Evolutionary conservation across 1,140 invertebrate species (phyloP).

Genomic region (Coptotermes formosanus): DNA sequence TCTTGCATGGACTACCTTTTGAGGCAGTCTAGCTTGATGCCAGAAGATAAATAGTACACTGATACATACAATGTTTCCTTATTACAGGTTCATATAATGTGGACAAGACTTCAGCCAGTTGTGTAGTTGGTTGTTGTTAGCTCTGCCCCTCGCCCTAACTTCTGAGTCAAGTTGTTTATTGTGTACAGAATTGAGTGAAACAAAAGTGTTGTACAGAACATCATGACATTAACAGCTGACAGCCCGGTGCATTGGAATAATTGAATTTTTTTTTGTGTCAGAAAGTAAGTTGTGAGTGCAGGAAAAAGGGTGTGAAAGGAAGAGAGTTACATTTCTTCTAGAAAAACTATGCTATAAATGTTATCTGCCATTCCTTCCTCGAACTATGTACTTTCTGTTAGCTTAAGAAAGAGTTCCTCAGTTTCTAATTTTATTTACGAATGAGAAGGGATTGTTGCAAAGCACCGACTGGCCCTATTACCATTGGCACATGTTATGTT

Average conservation of each 20-base stretch:
- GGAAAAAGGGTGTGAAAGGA: not conserved
- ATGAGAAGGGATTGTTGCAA: not conserved
- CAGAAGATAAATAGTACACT: too few species aligned
- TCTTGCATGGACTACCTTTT: too few species aligned
- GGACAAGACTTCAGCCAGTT: not conserved
- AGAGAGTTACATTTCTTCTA: not conserved
- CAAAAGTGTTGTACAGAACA: conserved; percentile 1
- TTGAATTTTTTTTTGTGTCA: not conserved
- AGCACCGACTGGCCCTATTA: conserved; percentile 24
- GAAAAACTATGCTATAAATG: not conserved
- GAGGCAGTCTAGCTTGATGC: too few species aligned
- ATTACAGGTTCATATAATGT: conserved; percentile 1
- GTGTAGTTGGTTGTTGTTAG: not conserved
- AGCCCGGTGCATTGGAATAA: conserved; percentile 4
- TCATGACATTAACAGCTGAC: not conserved
- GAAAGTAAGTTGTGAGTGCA: not conserved
- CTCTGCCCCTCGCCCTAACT: not conserved
- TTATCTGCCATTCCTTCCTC: not conserved
- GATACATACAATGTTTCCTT: not conserved
- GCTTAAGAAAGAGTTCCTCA: not conserved
- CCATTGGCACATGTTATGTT: conserved; percentile 25
- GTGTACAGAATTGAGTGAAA: conserved; percentile 18
- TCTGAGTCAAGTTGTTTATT: not conserved
- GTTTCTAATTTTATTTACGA: not conserved
- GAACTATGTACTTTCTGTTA: not conserved